phyloP scores from a whole-genome alignment of 1,140 invertebrate genomes.

The Zaprionus taronus region DNA sequence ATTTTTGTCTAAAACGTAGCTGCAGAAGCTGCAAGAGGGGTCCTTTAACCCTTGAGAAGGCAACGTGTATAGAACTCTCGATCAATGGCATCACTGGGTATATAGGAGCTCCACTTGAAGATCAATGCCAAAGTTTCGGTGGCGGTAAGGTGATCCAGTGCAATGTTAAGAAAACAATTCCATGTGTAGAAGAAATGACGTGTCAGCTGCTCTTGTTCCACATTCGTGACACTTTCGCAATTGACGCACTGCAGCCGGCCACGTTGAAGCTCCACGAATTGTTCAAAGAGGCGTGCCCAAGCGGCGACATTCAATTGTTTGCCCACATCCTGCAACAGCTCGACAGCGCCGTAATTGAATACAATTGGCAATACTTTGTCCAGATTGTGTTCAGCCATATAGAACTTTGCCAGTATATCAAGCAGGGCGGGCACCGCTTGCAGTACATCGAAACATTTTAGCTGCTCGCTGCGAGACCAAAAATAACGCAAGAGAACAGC shows the following conservation, averaged over 20 bases:
- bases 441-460: constrained; percentile 81
- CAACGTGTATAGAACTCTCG: constrained; percentile 80
- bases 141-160: constrained; percentile 70
- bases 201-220: constrained; percentile 72
- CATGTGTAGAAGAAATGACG: constrained; percentile 81
- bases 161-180: constrained; percentile 81
- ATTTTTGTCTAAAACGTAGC: constrained; percentile 24
- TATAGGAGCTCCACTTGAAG: constrained; percentile 80
- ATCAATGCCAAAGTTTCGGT: constrained; percentile 72
- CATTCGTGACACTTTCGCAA: constrained; percentile 69
- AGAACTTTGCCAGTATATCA: constrained; percentile 79
- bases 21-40: constrained; percentile 13
- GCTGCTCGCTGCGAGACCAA: constrained; percentile 81
- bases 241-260: constrained; percentile 74
- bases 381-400: constrained; percentile 75
- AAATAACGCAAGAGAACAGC: constrained; percentile 75
- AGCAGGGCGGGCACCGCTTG: constrained; percentile 72
- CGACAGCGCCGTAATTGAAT: constrained; percentile 73
- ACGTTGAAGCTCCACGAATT: constrained; percentile 76
- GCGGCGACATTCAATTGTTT: constrained; percentile 59
- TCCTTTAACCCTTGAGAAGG: constrained; percentile 67
- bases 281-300: constrained; percentile 79
- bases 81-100: constrained; percentile 82
- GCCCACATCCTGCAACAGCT: constrained; percentile 71
- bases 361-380: constrained; percentile 79